phyloP scores from a whole-genome alignment of 2,888 invertebrate species.

The Lordiphosa andalusiaca region DNA sequence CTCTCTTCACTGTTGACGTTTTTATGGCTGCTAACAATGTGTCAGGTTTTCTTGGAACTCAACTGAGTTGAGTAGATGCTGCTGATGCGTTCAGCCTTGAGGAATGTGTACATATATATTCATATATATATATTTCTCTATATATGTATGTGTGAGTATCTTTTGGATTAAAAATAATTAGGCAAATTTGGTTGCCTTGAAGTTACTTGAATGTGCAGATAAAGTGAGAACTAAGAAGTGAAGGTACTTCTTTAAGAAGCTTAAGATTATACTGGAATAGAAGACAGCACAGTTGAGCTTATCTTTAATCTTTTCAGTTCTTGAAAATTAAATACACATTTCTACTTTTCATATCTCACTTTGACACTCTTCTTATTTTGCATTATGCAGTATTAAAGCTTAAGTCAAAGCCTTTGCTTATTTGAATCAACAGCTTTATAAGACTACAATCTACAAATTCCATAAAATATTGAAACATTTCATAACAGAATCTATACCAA shows the following conservation, averaged over 20 bases:
- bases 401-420: too few species aligned
- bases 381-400: too few species aligned
- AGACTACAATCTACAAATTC: too few species aligned
- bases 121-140: background rate
- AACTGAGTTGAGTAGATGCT: constrained; percentile 23
- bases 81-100: constrained; percentile 18
- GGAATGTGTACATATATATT: constrained; percentile 1
- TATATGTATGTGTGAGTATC: constrained; percentile 16
- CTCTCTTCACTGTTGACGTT: constrained; percentile 49
- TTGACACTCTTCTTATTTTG: too few species aligned
- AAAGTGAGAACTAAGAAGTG: background rate
- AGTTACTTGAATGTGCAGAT: constrained; percentile 19
- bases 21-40: constrained; percentile 72
- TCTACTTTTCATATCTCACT: too few species aligned
- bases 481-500: too few species aligned
- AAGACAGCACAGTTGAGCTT: too few species aligned
- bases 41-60: constrained; percentile 69
- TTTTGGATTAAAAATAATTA: constrained; percentile 47
- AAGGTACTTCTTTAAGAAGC: too few species aligned
- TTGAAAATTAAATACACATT: too few species aligned
- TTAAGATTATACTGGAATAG: background rate
- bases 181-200: constrained; percentile 48
- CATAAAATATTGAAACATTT: too few species aligned
- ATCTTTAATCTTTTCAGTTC: too few species aligned
- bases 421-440: too few species aligned